Evolutionary conservation across 2,797 vertebrate species (phyloP).

Genomic region (Falco novaeseelandiae): DNA sequence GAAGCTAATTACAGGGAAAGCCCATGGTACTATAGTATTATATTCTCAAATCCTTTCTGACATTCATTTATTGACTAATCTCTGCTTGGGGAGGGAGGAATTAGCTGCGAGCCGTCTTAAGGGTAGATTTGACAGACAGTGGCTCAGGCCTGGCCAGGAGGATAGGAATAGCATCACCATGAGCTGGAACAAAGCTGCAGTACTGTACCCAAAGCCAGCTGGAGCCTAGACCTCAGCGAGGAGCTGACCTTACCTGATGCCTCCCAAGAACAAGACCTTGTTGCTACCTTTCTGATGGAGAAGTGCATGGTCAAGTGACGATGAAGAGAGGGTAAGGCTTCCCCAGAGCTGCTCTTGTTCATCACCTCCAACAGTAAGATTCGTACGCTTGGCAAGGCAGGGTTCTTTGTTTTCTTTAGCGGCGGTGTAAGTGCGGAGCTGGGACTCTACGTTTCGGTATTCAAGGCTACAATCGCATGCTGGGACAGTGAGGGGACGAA

Average conservation of each 20-base stretch:
- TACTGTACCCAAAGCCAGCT: not conserved
- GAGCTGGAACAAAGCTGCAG: not conserved
- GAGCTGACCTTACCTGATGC: not conserved
- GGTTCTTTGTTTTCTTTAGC: not conserved
- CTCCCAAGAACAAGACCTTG: not conserved
- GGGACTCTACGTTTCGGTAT: not conserved
- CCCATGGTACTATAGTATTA: not conserved
- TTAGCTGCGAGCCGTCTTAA: not conserved
- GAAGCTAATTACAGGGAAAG: not conserved
- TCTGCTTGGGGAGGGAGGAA: not conserved
- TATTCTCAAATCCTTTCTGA: conserved; percentile 9
- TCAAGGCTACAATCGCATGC: not conserved
- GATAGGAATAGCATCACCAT: not conserved
- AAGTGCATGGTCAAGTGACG: not conserved
- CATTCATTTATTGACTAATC: not conserved
- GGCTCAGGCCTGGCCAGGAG: not conserved
- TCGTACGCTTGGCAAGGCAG: not conserved
- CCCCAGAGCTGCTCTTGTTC: not conserved
- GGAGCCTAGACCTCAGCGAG: not conserved
- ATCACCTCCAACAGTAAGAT: not conserved
- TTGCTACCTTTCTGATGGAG: not conserved
- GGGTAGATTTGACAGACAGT: not conserved
- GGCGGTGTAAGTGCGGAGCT: not conserved
- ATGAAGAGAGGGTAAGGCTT: not conserved
- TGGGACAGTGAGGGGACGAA: not conserved